Base-by-base conservation (phyloP, 2,888 invertebrate species). In the Platycheirus rosarum region DNA sequence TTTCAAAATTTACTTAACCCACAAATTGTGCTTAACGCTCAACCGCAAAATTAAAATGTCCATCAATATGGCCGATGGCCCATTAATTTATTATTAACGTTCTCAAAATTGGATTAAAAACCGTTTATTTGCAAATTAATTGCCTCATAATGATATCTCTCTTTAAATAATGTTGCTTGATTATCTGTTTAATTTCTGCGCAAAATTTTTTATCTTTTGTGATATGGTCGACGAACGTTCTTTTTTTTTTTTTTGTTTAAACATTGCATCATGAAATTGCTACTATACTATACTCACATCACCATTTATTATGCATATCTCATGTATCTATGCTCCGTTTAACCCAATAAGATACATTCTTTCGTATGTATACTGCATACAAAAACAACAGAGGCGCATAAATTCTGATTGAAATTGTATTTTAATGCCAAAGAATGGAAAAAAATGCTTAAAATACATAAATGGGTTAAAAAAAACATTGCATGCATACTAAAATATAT, bases 371-470 rank as follows among this genome's bases (percentile, higher is more conserved):
- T 49, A 32, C n/a, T 40, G 40, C 51, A 62, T 14, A n/a, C 35
- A 32, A n/a, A 23, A 46, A 14, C 37, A 62, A 62, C 35, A 0
- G 13, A 42, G 37, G 13, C 46, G 26, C 79, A 75, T 69, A 69
- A 69, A 74, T 75, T 75, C 49, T 44, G 63, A 70, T 69, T 63
- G 79, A 74, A 75, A 79, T 79, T 79, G 49, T 69, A 79, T 74
- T 79, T 74, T 75, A 75, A 79, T 74, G 55, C 48, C 62, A 49
- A 57, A 42, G 16, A 74, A 32, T 13, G 16, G 13, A 42, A 53
- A 23, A 60, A 29, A 49, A 62, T 37, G 26, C 23, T 46, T 46
- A n/a, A 69, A 69, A 63, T 51, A 44, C 37, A 71, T 60, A 78
- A 78, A 71, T 57, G 69, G 68, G 49, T 75, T 65, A 73, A 78